phyloP scores from a whole-genome alignment of 2,888 invertebrate genomes.

The Drosophila borealis region DNA sequence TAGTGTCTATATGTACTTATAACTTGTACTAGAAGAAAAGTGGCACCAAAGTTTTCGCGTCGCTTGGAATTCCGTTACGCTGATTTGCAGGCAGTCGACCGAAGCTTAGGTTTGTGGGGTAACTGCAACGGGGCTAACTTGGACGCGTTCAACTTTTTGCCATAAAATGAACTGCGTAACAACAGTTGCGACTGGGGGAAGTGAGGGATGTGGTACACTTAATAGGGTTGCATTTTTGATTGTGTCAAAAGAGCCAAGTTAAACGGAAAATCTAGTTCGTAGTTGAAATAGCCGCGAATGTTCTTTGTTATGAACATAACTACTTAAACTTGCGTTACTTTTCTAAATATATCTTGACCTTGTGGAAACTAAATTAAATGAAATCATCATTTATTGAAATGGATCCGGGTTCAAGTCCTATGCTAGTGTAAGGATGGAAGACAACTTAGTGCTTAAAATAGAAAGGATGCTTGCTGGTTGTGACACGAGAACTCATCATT shows the following conservation, averaged over 20 bases:
- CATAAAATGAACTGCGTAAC: conserved; percentile 40
- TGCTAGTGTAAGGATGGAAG: too few species aligned
- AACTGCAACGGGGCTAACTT: conserved; percentile 24
- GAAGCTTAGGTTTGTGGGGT: background rate
- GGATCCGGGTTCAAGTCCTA: too few species aligned
- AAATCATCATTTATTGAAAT: too few species aligned
- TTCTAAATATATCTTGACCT: too few species aligned
- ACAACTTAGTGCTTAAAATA: too few species aligned
- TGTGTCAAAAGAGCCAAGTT: background rate
- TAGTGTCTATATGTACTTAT: background rate
- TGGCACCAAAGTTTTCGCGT: conserved; percentile 48
- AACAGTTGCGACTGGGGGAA: background rate
- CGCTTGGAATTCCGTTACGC: conserved; percentile 57
- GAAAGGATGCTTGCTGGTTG: too few species aligned
- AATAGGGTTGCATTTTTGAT: background rate
- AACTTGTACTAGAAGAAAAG: conserved; percentile 9
- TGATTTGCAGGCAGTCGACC: conserved; percentile 43
- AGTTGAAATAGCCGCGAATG: background rate
- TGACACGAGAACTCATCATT: too few species aligned
- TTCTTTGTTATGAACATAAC: too few species aligned
- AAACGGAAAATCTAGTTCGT: background rate
- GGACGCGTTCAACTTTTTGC: conserved; percentile 32
- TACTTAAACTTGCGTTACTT: too few species aligned
- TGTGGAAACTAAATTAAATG: too few species aligned
- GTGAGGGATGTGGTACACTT: background rate